Base-by-base conservation (phyloP, 2,888 invertebrate genomes). In the Unio pictorum region DNA sequence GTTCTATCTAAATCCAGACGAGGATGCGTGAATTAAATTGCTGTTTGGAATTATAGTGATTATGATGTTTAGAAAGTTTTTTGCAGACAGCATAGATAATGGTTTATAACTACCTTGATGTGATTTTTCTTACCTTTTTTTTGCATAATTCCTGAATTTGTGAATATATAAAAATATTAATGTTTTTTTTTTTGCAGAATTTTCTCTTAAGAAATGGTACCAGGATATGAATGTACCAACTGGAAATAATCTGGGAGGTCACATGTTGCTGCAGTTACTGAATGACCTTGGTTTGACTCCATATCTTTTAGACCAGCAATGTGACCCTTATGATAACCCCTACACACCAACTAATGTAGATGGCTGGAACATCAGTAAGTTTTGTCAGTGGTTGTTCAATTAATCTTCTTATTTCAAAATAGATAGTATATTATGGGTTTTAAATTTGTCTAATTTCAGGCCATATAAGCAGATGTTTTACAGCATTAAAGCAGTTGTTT, bases 201-300 rank as follows among this genome's bases (percentile, higher is more conserved):
- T 76, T 58, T 76, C 76, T 34, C 67, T 74, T 55, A 67, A 63
- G 7, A 23, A 45, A 20, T 76, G 72, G 68, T 64, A 70, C n/a
- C 4, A 30, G 20, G 63, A 62, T 3, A 55, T 64, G 26, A 64
- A 69, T 20, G 23, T 74, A 7, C 23, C 62, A 59, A 3, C 65
- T 34, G 54, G 45, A 54, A 56, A 57, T 23, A 26, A 23, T 5
- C 61, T 68, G 20, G 30, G 56, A 8, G 8, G 34, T 34, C 34
- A 34, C 8, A 8, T 8, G 8, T 8, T 34, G 34, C 8, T 34
- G 8, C 60, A 56, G 28, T 45, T 69, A 30, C 61, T 69, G 69
- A 65, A 69, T 20, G 57, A 30, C 18, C 61, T 69, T 3, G 26
- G 58, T 11, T 61, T 69, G 28, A 65, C 59, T 55, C 65, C 64